phyloP scores from a whole-genome alignment of 2,113 vertebrate genomes.

The Dendropsophus ebraccatus region DNA sequence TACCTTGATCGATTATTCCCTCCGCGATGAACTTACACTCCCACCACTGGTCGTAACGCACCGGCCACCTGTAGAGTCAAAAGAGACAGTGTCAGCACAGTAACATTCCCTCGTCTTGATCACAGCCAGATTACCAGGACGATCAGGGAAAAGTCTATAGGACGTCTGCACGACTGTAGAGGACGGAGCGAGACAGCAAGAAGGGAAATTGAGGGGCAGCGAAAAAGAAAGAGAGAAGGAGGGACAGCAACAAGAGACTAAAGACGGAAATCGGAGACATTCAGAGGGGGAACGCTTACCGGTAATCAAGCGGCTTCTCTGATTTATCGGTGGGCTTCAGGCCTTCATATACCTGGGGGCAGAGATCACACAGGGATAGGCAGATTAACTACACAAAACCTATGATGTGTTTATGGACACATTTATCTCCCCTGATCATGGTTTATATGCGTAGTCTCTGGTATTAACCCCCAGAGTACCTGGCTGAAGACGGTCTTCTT shows the following conservation, averaged over 20 bases:
- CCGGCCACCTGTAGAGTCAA: constrained; percentile 82
- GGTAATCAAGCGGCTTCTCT: constrained; percentile 95
- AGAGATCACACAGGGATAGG: constrained; percentile 14
- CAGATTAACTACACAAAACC: too few relatives aligned
- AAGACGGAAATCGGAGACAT: too few relatives aligned
- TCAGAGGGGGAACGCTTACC: too few relatives aligned
- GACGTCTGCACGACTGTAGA: too few relatives aligned
- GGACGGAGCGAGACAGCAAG: too few relatives aligned
- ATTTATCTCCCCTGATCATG: too few relatives aligned
- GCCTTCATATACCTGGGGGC: constrained; percentile 92
- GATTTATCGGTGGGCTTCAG: constrained; percentile 94
- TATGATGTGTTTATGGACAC: neutral
- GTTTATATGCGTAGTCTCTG: too few relatives aligned
- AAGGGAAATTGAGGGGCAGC: too few relatives aligned
- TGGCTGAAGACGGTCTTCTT: constrained; percentile 93
- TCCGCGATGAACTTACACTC: constrained; percentile 98
- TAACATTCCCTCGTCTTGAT: neutral
- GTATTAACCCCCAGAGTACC: constrained; percentile 69
- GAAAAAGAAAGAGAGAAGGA: too few relatives aligned
- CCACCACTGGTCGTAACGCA: constrained; percentile 98
- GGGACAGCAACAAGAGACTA: too few relatives aligned
- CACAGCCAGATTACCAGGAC: neutral
- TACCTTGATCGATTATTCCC: constrained; percentile 97
- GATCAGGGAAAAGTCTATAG: neutral
- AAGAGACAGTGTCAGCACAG: neutral